Base-by-base conservation (phyloP, 2,888 invertebrate species). In the Leptopilina myrica region DNA sequence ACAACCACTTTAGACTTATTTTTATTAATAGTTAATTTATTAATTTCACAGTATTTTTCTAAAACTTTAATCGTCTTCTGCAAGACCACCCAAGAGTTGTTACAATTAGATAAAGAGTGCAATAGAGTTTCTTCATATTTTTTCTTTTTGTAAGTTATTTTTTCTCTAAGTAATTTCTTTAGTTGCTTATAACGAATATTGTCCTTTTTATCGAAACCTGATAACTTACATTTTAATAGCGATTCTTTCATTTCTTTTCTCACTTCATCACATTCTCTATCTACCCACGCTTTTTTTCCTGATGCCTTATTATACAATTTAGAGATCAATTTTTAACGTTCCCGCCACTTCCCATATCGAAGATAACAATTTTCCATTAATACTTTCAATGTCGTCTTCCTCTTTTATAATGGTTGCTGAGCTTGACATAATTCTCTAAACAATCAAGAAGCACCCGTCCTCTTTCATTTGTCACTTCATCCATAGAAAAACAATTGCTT, bases 31-130 rank as follows among this genome's bases (percentile, higher is more conserved):
- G 64, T 56, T 53, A 82, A 65, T 67, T 65, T 46, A 7, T 76
- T 76, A n/a, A 46, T 62, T 5, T 76, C 66, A 64, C 82, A 82
- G 8, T 80, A 79, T 14, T 26, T 69, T 20, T 62, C 62, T 6
- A 82, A 46, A 12, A 75, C 59, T n/a, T 82, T 73, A 12, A 82
- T 69, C 66, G 77, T 75, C 20, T 40, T 73, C 53, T 82, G 67
- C 5, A 64, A 26, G n/a, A 76, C 73, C 40, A 49, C n/a, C 15
- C 67, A 76, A 5, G 82, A 77, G 12, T 62, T 62, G 0, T 8
- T 62, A 62, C 62, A 62, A 62, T 62, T 62, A 20, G 62, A 62
- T 8, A 62, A 20, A 15, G 62, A 20, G 20, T 62, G 62, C 20
- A 62, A 3, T 20, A 62, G 20, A 15, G 15, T 62, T 62, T 62